Evolutionary conservation across 2,888 invertebrate genomes (phyloP).

Genomic region (Acanthosepion esculentum): DNA sequence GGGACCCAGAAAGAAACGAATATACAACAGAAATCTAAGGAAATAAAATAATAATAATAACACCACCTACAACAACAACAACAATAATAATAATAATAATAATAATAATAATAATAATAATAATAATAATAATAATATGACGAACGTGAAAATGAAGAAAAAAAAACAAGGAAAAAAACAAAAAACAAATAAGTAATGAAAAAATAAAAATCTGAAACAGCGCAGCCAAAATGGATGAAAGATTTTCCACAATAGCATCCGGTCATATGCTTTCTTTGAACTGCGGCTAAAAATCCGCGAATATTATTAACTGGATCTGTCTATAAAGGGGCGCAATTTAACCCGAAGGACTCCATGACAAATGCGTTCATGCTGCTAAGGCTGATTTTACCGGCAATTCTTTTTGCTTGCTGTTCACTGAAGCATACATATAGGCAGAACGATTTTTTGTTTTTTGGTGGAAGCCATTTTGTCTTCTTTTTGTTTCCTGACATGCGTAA

Average conservation of each 20-base stretch:
- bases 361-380: constrained; percentile 6
- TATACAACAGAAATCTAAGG: neutral
- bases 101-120: neutral
- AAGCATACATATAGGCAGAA: neutral
- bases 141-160: neutral
- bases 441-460: neutral
- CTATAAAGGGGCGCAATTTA: neutral
- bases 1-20: too few relatives aligned
- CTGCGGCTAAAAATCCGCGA: neutral
- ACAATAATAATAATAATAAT: neutral
- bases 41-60: too few relatives aligned
- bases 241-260: neutral
- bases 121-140: neutral
- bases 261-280: neutral
- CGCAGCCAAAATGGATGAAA: neutral
- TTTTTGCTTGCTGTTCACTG: neutral
- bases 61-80: too few relatives aligned
- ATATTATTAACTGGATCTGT: neutral
- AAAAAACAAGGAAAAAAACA: neutral
- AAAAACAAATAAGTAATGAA: neutral
- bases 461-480: neutral
- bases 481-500: neutral
- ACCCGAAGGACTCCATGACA: neutral
- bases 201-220: neutral
- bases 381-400: neutral